These are phyloP conservation scores for Hydrocynus forskahlii DNA, from an alignment of 2,797 vertebrate genomes.

Conservation along the genomic window DNA sequence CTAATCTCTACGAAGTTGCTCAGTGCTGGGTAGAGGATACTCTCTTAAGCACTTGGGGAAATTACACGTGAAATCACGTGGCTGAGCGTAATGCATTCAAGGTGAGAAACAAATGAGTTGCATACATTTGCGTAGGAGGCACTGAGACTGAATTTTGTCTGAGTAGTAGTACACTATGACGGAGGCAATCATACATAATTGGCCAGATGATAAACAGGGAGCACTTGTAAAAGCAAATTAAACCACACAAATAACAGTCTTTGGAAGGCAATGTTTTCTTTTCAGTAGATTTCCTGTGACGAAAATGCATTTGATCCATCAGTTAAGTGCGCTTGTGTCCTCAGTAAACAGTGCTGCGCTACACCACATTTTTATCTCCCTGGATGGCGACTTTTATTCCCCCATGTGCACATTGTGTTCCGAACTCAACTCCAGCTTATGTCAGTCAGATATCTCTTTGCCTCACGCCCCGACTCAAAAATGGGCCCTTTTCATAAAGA, in stretches of 20 bases:
- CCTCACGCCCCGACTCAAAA: neutral
- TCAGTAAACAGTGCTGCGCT: neutral
- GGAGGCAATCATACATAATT: neutral
- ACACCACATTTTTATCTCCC: neutral
- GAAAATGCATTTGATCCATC: neutral
- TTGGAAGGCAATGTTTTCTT: neutral
- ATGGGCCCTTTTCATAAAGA: neutral
- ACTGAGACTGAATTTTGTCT: neutral
- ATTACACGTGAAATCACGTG: neutral
- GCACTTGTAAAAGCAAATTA: neutral
- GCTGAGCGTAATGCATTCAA: neutral
- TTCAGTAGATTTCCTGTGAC: neutral
- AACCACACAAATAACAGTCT: conserved; percentile 2
- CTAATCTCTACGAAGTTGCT: neutral
- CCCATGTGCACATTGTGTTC: neutral
- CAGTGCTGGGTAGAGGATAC: neutral
- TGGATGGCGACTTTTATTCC: neutral
- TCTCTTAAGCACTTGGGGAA: neutral
- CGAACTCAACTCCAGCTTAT: neutral
- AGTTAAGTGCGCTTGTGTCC: neutral
- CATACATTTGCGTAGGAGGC: neutral
- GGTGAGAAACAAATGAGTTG: neutral
- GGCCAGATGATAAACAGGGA: conserved; percentile 1
- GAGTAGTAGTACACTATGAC: neutral
- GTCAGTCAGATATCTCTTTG: conserved; percentile 4